Base-by-base conservation (phyloP, 2,797 vertebrate species). In the Enoplosus armatus region DNA sequence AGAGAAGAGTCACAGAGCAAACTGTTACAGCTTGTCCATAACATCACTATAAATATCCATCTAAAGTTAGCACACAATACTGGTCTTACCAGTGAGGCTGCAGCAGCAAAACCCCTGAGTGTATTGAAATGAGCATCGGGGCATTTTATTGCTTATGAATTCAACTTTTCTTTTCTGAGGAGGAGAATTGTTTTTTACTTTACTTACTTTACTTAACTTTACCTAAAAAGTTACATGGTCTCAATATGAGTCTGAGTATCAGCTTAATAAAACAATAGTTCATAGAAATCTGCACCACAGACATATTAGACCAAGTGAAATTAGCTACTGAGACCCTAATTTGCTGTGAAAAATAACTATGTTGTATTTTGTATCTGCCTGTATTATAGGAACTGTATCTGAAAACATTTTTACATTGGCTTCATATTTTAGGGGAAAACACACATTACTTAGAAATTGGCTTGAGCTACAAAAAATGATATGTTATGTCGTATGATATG, bases 1-100 rank as follows among this genome's bases (percentile, higher is more conserved):
- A 7, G 20, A 20, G 16, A 41, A 5, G 24, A 27, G 24, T 41
- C 16, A 39, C 18, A 51, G 41, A 47, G 62, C 43, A 65, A 47
- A 14, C 7, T 16, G 62, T 50, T n/a, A 31, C 62, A 64, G 14
- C n/a, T 3, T 10, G 18, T 41, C 26, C 10, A 53, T 53, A 6
- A 35, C 26, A 5, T 59, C 67, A 12, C 5, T 47, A 35, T 47
- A 35, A 72, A 72, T 61, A 61, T 41, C 24, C 24, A 1, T 72
- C 69, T 50, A 51, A 37, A 59, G n/a, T 72, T 39, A 71, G 68
- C 43, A 9, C 43, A 22, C 68, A 59, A 50, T 48, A 22, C 68
- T 3, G 41, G 54, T 58, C 67, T 47, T 4, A 45, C 66, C 67
- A 18, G 29, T 8, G 14, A 37, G 43, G 55, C 54, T 18, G 41